Evolutionary conservation across 2,113 vertebrate species (phyloP).

Genomic region (Copsychus sechellarum): DNA sequence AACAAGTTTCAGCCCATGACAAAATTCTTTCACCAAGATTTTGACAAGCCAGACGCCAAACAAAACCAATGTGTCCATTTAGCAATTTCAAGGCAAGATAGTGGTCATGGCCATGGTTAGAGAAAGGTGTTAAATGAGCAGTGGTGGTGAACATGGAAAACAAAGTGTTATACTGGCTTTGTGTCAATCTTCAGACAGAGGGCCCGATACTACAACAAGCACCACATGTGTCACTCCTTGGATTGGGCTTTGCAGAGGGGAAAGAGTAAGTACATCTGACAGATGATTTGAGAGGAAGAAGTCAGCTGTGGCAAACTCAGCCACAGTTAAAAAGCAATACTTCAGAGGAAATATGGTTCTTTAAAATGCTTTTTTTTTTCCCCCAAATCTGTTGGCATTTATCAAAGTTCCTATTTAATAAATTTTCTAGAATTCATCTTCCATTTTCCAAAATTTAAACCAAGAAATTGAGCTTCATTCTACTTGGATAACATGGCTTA

Average conservation of each 20-base stretch:
- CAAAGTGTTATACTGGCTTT: background rate
- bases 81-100: background rate
- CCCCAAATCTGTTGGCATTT: background rate
- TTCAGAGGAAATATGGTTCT: background rate
- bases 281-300: background rate
- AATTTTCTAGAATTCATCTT: background rate
- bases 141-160: background rate
- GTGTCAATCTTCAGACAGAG: background rate
- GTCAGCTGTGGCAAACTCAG: background rate
- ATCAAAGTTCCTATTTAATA: background rate
- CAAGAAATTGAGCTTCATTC: background rate
- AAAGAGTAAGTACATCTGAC: background rate
- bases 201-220: background rate
- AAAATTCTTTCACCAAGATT: background rate
- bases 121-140: background rate
- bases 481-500: background rate
- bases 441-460: background rate
- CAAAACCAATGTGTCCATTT: background rate
- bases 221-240: background rate
- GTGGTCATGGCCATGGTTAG: background rate
- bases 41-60: background rate
- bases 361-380: background rate
- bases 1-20: background rate
- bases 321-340: background rate
- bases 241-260: background rate